Base-by-base conservation (phyloP, 2,797 vertebrate genomes). In the Argya squamiceps region DNA sequence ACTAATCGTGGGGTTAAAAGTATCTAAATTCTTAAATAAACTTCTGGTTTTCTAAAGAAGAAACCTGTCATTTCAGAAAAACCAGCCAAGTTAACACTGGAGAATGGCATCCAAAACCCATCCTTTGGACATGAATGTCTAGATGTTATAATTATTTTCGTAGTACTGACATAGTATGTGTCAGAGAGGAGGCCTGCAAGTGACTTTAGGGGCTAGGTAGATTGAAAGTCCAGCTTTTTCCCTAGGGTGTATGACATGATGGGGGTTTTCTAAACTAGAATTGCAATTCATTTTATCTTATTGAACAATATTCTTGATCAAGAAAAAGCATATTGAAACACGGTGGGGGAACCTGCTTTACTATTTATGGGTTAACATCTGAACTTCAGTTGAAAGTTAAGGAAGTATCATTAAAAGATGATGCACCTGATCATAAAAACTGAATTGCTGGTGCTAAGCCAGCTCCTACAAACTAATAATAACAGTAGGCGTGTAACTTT, bases 161-260 rank as follows among this genome's bases (percentile, higher is more conserved):
- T 44, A 44, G 15, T 26, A 52, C 26, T 29, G 12, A n/a, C 17
- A 49, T 18, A 43, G 41, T 18, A 17, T 43, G 8, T 43, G 41
- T 18, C 2, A 70, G 8, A 29, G 5, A 43, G 3, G 4, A 83
- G 11, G 2, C 6, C 36, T 23, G 4, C 21, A 76, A 80, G 23
- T 53, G 23, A 15, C 9, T 44, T 63, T 21, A 39, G 29, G 87
- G 15, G 18, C 4, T 41, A 56, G 9, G 11, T 32, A 39, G 36
- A 52, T 11, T 37, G 4, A 21, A 11, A 89, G 2, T 1, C 11
- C 9, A 15, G 5, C 0, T 65, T 59, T 65, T 79, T 65, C 18
- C 13, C 20, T 43, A 10, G 1, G 2, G 2, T n/a, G 1, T 5
- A 41, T 23, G 6, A 46, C 13, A 27, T 2, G 12, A 19, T n/a